Percentiles rank a stretch among this genome's conserved stretches.
Conservation (phyloP, 1,140 invertebrate genomes). For the Helicorthomorpha holstii region DNA sequence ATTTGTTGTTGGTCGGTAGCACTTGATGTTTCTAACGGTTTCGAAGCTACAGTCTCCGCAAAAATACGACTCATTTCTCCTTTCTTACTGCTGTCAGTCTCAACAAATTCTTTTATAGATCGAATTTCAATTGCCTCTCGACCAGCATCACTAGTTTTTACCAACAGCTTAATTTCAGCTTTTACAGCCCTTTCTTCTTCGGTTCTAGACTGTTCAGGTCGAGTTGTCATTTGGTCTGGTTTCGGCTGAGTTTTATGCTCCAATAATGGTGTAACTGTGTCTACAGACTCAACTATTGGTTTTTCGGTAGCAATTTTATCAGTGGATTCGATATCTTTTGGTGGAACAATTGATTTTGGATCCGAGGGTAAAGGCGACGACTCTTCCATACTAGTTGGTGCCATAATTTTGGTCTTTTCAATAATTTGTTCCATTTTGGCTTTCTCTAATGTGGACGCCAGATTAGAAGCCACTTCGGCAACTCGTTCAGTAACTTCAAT, state of each 20-base stretch:
- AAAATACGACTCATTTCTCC: constrained; percentile 8
- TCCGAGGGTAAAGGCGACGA: not conserved
- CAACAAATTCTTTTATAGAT: constrained; percentile 30
- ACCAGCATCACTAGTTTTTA: constrained; percentile 30
- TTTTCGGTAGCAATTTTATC: not conserved
- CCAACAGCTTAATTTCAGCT: constrained; percentile 33
- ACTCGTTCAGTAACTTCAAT: constrained; percentile 8
- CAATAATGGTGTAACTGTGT: not conserved
- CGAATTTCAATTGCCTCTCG: constrained; percentile 34
- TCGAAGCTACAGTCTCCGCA: constrained; percentile 7
- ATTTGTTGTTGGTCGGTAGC: not conserved
- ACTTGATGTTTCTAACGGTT: constrained; percentile 4
- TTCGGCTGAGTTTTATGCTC: not conserved
- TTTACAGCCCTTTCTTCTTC: constrained; percentile 16
- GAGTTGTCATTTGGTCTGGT: not conserved
- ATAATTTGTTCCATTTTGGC: not conserved
- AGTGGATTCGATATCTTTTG: not conserved
- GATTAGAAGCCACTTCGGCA: constrained; percentile 5
- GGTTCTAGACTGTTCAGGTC: not conserved
- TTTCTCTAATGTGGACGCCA: constrained; percentile 7
- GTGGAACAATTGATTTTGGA: not conserved
- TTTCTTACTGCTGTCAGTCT: constrained; percentile 12
- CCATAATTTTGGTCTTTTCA: not conserved
- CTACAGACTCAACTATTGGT: not conserved
- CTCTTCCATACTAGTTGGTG: not conserved